A percentile compares a stretch with the other conserved stretches of the same genome.
Evolutionary conservation across 2,113 vertebrate genomes (phyloP).

Genomic region (Epinephelus lanceolatus): DNA sequence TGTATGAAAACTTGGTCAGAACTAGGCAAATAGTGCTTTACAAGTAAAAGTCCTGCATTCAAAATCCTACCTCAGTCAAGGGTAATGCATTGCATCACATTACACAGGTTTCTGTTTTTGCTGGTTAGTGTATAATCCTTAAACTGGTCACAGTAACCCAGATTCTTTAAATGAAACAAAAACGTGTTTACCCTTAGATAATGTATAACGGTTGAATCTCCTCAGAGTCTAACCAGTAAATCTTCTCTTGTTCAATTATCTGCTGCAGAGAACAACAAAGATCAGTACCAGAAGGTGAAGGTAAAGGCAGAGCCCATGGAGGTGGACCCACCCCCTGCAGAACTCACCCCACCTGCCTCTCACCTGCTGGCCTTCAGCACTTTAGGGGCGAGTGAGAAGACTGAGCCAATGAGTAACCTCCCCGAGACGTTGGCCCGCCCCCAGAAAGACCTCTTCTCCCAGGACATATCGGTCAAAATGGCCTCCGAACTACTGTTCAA

Average conservation of each 20-base stretch:
- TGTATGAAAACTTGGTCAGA: no score
- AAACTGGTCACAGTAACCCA: neutral
- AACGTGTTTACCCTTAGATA: neutral
- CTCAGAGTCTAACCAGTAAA: conserved; percentile 21
- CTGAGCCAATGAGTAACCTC: conserved; percentile 89
- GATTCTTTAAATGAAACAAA: neutral
- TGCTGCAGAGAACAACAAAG: conserved; percentile 95
- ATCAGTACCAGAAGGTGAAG: conserved; percentile 87
- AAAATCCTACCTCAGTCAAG: neutral
- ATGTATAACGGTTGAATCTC: neutral
- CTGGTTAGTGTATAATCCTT: neutral
- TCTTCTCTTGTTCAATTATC: conserved; percentile 23
- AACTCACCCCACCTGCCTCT: conserved; percentile 84
- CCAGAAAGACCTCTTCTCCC: conserved; percentile 96
- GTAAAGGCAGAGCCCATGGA: conserved; percentile 99
- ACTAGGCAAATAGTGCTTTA: no score
- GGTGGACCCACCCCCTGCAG: conserved; percentile 89
- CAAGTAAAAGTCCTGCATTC: no score
- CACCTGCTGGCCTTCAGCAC: conserved; percentile 92
- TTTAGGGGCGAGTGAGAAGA: conserved; percentile 92
- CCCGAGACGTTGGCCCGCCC: conserved; percentile 90
- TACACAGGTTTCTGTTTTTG: neutral
- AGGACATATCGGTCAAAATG: conserved; percentile 99
- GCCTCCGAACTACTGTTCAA: conserved; percentile 98
- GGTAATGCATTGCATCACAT: neutral